A percentile compares a stretch with the other conserved stretches of the same genome.
phyloP scores from a whole-genome alignment of 2,113 vertebrate species.

The Caloenas nicobarica region DNA sequence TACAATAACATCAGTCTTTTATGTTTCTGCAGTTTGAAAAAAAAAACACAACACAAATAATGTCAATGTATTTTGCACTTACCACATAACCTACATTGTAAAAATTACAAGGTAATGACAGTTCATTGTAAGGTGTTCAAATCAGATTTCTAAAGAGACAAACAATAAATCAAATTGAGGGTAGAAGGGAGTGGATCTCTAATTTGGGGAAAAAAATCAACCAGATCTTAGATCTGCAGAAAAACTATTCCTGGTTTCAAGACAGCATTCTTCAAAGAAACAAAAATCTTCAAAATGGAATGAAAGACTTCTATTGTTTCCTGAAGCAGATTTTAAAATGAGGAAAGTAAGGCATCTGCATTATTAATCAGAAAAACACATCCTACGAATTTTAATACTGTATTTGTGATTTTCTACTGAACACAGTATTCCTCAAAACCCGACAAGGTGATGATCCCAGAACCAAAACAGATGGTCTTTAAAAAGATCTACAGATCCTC shows the following conservation, averaged over 20 bases:
- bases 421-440: conserved; percentile 32
- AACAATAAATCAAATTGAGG: conserved; percentile 36
- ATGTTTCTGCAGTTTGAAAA: conserved; percentile 32
- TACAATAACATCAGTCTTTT: conserved; percentile 49
- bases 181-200: rapidly evolving
- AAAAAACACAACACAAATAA: neutral
- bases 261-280: conserved; percentile 67
- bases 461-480: conserved; percentile 73
- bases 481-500: conserved; percentile 65
- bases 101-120: conserved; percentile 56
- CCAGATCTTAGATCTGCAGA: conserved; percentile 42
- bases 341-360: conserved; percentile 57
- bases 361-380: conserved; percentile 67
- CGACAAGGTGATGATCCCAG: conserved; percentile 62
- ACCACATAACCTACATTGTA: neutral
- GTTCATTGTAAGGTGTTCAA: conserved; percentile 38
- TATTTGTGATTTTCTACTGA: conserved; percentile 62
- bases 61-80: conserved; percentile 23
- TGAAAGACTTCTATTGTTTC: conserved; percentile 57
- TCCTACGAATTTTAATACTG: conserved; percentile 51
- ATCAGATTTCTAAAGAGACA: conserved; percentile 57
- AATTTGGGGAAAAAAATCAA: conserved; percentile 17
- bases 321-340: conserved; percentile 59
- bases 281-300: conserved; percentile 51
- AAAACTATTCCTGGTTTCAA: conserved; percentile 43